Evolutionary conservation across 1,140 invertebrate genomes (phyloP), one percentile per base, ranked within the genome.

Genomic region (Cotesia typhae): DNA sequence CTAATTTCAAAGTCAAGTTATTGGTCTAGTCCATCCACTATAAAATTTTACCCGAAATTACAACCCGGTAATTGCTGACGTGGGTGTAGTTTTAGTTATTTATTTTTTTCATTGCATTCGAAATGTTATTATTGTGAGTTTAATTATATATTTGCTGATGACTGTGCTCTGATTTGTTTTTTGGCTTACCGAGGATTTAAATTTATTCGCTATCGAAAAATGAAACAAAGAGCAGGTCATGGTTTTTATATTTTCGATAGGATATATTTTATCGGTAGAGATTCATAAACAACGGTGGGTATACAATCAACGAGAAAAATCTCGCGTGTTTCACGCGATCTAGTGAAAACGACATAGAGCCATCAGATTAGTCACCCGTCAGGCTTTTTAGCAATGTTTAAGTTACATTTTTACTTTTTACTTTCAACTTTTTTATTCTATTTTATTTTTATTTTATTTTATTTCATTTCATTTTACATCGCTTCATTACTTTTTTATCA

Each of bases 261-360:
- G 20, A 20, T 28, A 60, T 36, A 28, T 36, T 60, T 35, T 35
- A 10, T 60, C 28, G 7, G 17, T 5, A 28, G 28, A 28, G 28
- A 60, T 57, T 68, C 52, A 68, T 68, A 59, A 68, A 68, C 57
- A 68, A 68, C 55, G 65, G 28, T 12, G 65, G 28, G 35, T n/a
- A 37, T 67, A 53, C 47, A 57, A 60, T 60, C 17, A 35, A 37
- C 12, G 37, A 36, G 28, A 28, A 68, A 57, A 41, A 68, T 68
- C 67, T 68, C 67, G 67, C 67, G 67, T 68, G 67, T 35, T 38
- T 36, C 67, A 68, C 67, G 67, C 67, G 51, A 60, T 57, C 17
- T 20, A n/a, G 53, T 60, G 28, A 68, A 68, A 68, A 51, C 20
- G 60, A 20, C 36, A 20, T 37, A 47, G 37, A 36, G 52, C 20